These are phyloP conservation scores for Melangyna quadrimaculata DNA, from an alignment of 2,888 invertebrate genomes.

Conservation along the genomic window DNA sequence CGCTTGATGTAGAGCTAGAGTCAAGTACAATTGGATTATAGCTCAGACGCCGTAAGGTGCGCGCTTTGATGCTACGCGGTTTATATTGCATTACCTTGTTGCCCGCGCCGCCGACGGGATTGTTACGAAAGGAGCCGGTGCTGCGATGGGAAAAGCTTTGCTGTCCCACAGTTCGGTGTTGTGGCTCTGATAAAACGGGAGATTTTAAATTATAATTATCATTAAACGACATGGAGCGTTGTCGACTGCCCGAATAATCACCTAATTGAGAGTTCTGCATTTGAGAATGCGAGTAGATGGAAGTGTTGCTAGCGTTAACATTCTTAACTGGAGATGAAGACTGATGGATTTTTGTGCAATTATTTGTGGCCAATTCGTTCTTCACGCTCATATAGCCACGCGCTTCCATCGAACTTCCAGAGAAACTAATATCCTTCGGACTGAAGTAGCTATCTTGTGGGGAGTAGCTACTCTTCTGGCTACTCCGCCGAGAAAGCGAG, in stretches of 20 bases:
- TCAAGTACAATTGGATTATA: slow-evolving; percentile 83
- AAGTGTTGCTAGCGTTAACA: slow-evolving; percentile 76
- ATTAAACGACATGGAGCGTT: slow-evolving; percentile 82
- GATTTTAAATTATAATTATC: slow-evolving; percentile 80
- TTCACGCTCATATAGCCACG: slow-evolving; percentile 74
- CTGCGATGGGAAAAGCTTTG: slow-evolving; percentile 69
- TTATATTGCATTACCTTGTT: slow-evolving; percentile 76
- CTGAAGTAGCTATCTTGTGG: slow-evolving; percentile 79
- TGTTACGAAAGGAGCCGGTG: slow-evolving; percentile 71
- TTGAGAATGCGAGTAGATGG: slow-evolving; percentile 75
- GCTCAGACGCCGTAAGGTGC: slow-evolving; percentile 82
- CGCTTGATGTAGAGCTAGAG: slow-evolving; percentile 83
- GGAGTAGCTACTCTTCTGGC: slow-evolving; percentile 81
- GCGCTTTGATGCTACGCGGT: slow-evolving; percentile 82
- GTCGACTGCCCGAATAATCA: slow-evolving; percentile 76
- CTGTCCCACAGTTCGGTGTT: slow-evolving; percentile 73
- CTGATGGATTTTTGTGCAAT: slow-evolving; percentile 65
- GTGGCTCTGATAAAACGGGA: slow-evolving; percentile 77
- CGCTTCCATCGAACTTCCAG: slow-evolving; percentile 74
- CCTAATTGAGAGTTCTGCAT: slow-evolving; percentile 71
- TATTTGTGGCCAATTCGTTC: slow-evolving; percentile 73
- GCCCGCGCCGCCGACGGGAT: slow-evolving; percentile 50
- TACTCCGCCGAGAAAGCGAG: slow-evolving; percentile 80
- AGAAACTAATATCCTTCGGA: slow-evolving; percentile 74
- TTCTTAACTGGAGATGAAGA: slow-evolving; percentile 78